phyloP scores from a whole-genome alignment of 1,140 invertebrate genomes.

The Centruroides vittatus region DNA sequence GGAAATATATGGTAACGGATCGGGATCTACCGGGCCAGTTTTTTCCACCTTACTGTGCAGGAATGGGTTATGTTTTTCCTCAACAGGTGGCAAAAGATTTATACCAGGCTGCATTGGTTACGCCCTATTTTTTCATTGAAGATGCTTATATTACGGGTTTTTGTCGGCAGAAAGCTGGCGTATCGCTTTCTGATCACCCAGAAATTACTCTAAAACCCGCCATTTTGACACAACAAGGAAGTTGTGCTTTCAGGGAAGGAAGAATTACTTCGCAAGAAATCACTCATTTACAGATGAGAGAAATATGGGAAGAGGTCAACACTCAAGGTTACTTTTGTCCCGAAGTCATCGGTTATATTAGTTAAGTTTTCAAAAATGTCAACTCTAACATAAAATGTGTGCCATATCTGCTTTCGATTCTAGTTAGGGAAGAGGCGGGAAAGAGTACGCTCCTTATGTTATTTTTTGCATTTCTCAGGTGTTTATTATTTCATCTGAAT shows the following conservation, averaged over 20 bases:
- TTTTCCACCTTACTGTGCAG: conserved; percentile 24
- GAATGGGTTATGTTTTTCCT: conserved; percentile 23
- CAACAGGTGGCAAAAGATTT: conserved; percentile 13
- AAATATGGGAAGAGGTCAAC: conserved; percentile 20
- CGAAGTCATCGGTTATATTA: background rate
- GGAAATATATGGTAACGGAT: conserved; percentile 17
- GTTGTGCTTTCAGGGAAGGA: conserved; percentile 19
- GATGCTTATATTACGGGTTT: conserved; percentile 26
- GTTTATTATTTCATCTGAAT: no score
- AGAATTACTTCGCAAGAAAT: conserved; percentile 21
- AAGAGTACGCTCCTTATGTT: no score
- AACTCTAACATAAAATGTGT: no score
- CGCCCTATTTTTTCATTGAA: conserved; percentile 25
- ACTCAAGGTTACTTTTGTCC: conserved; percentile 22
- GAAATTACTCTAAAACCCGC: conserved; percentile 16
- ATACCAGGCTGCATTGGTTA: conserved; percentile 16
- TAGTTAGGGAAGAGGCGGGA: no score
- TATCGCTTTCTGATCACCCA: conserved; percentile 13
- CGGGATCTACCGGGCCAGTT: conserved; percentile 17
- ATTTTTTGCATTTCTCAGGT: no score
- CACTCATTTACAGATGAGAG: conserved; percentile 11
- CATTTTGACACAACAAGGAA: conserved; percentile 6
- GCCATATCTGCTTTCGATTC: no score
- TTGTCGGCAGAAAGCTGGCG: conserved; percentile 19
- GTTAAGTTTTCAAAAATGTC: no score